A percentile compares a stretch with the other conserved stretches of the same genome.
Evolutionary conservation across 2,113 vertebrate genomes (phyloP).

Genomic region (Phocoena phocoena): DNA sequence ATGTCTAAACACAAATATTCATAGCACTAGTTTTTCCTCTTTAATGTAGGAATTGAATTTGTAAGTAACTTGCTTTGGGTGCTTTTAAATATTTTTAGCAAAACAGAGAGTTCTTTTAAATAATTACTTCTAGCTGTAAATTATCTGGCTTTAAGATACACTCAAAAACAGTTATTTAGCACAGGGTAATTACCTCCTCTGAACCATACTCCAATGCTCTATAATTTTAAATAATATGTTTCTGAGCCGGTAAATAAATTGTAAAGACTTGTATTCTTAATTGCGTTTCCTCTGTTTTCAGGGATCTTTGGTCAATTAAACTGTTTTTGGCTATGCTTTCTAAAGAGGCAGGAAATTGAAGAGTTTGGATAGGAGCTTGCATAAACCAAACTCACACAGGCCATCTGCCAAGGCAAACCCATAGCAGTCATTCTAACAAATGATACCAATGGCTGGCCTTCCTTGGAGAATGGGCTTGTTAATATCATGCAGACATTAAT

Average conservation of each 20-base stretch:
- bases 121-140: slow-evolving; percentile 60
- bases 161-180: slow-evolving; percentile 64
- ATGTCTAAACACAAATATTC: slow-evolving; percentile 54
- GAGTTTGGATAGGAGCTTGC: not conserved
- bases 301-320: slow-evolving; percentile 52
- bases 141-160: slow-evolving; percentile 65
- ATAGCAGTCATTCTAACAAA: not conserved
- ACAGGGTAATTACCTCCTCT: slow-evolving; percentile 54
- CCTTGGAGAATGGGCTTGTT: not conserved
- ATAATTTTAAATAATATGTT: slow-evolving; percentile 62
- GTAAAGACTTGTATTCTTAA: slow-evolving; percentile 48
- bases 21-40: not conserved
- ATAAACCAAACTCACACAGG: slow-evolving; percentile 11
- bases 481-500: not conserved
- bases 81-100: slow-evolving; percentile 65
- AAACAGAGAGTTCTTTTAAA: slow-evolving; percentile 57
- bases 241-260: slow-evolving; percentile 48
- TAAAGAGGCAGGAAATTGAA: slow-evolving; percentile 58
- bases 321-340: slow-evolving; percentile 44
- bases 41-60: slow-evolving; percentile 51
- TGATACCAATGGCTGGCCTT: not conserved
- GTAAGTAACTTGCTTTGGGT: slow-evolving; percentile 55
- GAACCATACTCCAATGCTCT: slow-evolving; percentile 19
- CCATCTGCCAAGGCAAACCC: not conserved
- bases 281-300: slow-evolving; percentile 51